These are phyloP conservation scores for Drosophila putrida DNA, from an alignment of 2,888 invertebrate genomes.

Conservation along the genomic window DNA sequence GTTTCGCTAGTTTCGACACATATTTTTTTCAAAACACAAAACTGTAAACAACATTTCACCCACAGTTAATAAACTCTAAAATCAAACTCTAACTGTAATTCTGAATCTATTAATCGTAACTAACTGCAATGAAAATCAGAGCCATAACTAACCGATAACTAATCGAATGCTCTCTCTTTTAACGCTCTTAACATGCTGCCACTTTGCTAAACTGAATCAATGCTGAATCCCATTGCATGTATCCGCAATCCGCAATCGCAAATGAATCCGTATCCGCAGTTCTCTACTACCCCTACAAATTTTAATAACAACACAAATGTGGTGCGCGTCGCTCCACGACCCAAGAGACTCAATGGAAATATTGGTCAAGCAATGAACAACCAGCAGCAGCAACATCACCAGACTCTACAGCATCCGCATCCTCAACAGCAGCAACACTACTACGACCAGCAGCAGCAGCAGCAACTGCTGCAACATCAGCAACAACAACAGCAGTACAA, in stretches of 20 bases:
- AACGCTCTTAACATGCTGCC: slow-evolving; percentile 28
- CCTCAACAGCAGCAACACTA: slow-evolving; percentile 72
- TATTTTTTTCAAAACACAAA: slow-evolving; percentile 15
- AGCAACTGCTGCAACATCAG: slow-evolving; percentile 79
- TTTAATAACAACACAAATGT: slow-evolving; percentile 88
- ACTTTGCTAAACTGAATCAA: slow-evolving; percentile 22
- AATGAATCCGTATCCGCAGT: slow-evolving; percentile 65
- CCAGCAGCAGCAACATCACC: slow-evolving; percentile 84
- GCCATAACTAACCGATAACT: slow-evolving; percentile 52
- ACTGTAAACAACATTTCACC: slow-evolving; percentile 32
- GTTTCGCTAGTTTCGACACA: slow-evolving; percentile 46
- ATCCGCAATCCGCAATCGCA: slow-evolving; percentile 23
- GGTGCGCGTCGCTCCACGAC: slow-evolving; percentile 85
- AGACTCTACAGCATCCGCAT: slow-evolving; percentile 82
- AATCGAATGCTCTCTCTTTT: slow-evolving; percentile 51
- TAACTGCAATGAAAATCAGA: slow-evolving; percentile 1
- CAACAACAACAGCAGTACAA: slow-evolving; percentile 86
- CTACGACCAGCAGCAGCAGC: slow-evolving; percentile 66
- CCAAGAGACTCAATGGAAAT: slow-evolving; percentile 85
- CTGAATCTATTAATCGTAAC: slow-evolving; percentile 1
- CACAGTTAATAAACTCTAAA: slow-evolving; percentile 31
- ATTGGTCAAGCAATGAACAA: slow-evolving; percentile 83
- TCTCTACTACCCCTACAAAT: slow-evolving; percentile 86
- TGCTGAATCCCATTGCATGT: slow-evolving; percentile 41
- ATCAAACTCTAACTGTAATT: slow-evolving; percentile 13